phyloP scores from a whole-genome alignment of 2,113 vertebrate species.

The Gobiocypris rarus region DNA sequence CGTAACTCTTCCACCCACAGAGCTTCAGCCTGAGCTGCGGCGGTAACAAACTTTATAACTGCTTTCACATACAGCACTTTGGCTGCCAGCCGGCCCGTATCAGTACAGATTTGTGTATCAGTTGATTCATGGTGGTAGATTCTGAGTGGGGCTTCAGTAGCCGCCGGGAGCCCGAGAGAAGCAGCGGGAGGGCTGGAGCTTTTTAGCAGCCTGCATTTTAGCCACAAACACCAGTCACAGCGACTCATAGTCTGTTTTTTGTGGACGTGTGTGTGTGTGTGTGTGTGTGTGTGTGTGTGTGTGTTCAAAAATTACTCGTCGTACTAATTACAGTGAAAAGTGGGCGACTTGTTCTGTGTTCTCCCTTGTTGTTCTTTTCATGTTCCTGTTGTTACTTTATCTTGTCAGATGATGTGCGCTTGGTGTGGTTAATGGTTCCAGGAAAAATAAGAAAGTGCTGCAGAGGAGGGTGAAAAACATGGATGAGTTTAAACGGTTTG shows the following conservation, averaged over 20 bases:
- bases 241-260: background rate
- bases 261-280: background rate
- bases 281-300: background rate
- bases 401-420: background rate
- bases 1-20: slow-evolving; percentile 20
- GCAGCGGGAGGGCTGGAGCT: background rate
- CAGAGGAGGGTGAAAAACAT: background rate
- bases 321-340: slow-evolving; percentile 7
- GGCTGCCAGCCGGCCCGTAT: background rate
- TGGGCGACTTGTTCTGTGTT: background rate
- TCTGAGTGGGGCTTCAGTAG: background rate
- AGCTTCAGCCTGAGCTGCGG: slow-evolving; percentile 14
- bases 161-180: background rate
- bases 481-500: background rate
- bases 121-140: slow-evolving; percentile 9
- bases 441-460: background rate
- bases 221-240: background rate
- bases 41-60: slow-evolving; percentile 25
- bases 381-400: background rate
- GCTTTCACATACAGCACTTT: slow-evolving; percentile 35
- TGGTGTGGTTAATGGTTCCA: background rate
- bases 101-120: slow-evolving; percentile 25
- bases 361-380: background rate
- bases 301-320: slow-evolving; percentile 17
- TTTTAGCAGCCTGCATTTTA: background rate